Percentiles rank a stretch among this genome's conserved stretches.
Conservation (phyloP, 2,888 invertebrate genomes). For the Hermaeophaga mercurialis region DNA sequence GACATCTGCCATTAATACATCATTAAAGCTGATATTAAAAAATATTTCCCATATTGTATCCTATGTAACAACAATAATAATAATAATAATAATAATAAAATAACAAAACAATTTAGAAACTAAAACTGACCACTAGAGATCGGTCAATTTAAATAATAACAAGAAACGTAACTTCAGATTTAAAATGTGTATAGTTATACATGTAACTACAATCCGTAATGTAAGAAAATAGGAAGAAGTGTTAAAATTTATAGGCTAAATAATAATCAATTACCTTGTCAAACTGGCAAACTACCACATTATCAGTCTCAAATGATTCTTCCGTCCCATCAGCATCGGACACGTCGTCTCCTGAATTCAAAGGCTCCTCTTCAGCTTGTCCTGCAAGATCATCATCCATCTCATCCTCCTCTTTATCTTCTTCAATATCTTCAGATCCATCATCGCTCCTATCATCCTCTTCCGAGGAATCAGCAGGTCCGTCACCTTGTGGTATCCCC, state of each 20-base stretch:
- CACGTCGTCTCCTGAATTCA: slow-evolving; percentile 96
- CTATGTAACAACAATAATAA: not conserved
- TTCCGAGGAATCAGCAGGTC: slow-evolving; percentile 68
- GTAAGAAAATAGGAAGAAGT: no score
- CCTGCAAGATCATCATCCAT: slow-evolving; percentile 61
- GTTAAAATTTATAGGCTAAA: no score
- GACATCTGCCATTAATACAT: no score
- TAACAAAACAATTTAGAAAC: not conserved
- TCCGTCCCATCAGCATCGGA: slow-evolving; percentile 94
- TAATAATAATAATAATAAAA: no score
- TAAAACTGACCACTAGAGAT: no score
- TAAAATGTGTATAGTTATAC: no score
- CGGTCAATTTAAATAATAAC: no score
- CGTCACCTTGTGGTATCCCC: slow-evolving; percentile 56
- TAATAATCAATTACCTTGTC: slow-evolving; percentile 86
- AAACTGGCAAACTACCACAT: slow-evolving; percentile 99
- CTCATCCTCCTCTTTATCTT: slow-evolving; percentile 68
- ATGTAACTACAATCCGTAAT: no score
- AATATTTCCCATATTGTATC: no score
- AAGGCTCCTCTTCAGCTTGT: slow-evolving; percentile 73
- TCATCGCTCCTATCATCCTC: slow-evolving; percentile 66
- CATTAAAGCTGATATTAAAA: no score
- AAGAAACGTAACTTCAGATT: no score
- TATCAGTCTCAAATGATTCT: slow-evolving; percentile 93
- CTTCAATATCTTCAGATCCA: slow-evolving; percentile 66